Evolutionary conservation across 2,888 invertebrate genomes (phyloP), one percentile per base, ranked within the genome.

Genomic region (Halictus quadricinctus): DNA sequence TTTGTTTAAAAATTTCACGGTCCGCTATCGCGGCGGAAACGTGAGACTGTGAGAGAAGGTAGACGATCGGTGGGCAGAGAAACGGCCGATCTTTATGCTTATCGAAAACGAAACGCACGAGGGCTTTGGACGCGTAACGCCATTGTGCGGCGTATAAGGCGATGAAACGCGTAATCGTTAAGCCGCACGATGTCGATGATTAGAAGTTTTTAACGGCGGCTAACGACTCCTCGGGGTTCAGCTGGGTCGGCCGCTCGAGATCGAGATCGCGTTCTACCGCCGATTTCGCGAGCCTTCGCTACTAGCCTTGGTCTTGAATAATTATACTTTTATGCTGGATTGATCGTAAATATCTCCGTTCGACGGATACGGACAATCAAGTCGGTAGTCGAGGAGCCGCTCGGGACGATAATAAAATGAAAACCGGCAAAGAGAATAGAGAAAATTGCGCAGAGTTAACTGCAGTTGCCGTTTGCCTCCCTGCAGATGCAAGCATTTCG

Each of bases 1-100:
- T 77, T 73, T 73, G 83, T 74, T 77, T 77, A 84, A 82, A 82
- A 83, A 70, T 73, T 77, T 70, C 48, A 84, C 74, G 50, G 29
- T 60, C 25, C 73, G 77, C 60, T 74, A 84, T 77, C 83, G 83
- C 77, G 8, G 29, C n/a, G 69, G 83, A 74, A 82, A 84, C 60
- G 73, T 60, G 83, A 84, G 60, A 83, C 83, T 72, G 29, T 81
- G 36, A 36, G 36, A 81, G 83, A 60, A 72, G 46, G 69, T 18
- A 10, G 21, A n/a, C 46, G 73, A 70, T 77, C 83, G 83, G 29
- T 66, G 66, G 29, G 36, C 36, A 18, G 66, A 36, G 66, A 66
- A 36, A 66, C 29, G 54, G 48, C 15, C 25, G 58, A 41, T 41
- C 66, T 36, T 36, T 21, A 29, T 18, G 13, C 25, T 25, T 36